phyloP scores from a whole-genome alignment of 2,113 vertebrate species.

The Notothenia rossii region DNA sequence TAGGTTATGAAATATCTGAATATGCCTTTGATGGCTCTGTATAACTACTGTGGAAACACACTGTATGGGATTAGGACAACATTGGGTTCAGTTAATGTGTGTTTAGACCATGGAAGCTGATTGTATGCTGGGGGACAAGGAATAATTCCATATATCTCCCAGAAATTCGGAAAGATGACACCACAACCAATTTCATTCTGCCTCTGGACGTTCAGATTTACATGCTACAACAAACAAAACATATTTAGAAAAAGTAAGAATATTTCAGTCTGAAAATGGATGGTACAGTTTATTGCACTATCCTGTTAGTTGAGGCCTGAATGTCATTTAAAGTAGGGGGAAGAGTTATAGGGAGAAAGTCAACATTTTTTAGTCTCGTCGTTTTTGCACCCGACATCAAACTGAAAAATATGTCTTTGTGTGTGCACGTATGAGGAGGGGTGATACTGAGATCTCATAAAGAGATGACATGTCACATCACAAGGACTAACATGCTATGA shows the following conservation, averaged over 20 bases:
- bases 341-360: not conserved
- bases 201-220: conserved; percentile 44
- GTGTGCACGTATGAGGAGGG: not conserved
- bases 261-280: conserved; percentile 32
- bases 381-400: not conserved
- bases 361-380: not conserved
- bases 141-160: conserved; percentile 45
- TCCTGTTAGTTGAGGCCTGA: not conserved
- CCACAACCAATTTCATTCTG: conserved; percentile 52
- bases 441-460: conserved; percentile 19
- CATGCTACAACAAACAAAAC: conserved; percentile 31
- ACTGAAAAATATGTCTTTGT: conserved; percentile 1
- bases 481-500: conserved; percentile 37
- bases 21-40: not conserved
- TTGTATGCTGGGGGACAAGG: conserved; percentile 21
- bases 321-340: not conserved
- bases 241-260: conserved; percentile 30
- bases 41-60: not conserved
- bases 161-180: conserved; percentile 55
- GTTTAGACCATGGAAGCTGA: conserved; percentile 36
- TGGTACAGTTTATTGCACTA: not conserved
- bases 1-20: not conserved
- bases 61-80: not conserved
- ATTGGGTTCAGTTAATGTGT: conserved; percentile 1
- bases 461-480: conserved; percentile 39